Evolutionary conservation across 2,797 vertebrate species (phyloP).

Genomic region (Neoniphon sammara): DNA sequence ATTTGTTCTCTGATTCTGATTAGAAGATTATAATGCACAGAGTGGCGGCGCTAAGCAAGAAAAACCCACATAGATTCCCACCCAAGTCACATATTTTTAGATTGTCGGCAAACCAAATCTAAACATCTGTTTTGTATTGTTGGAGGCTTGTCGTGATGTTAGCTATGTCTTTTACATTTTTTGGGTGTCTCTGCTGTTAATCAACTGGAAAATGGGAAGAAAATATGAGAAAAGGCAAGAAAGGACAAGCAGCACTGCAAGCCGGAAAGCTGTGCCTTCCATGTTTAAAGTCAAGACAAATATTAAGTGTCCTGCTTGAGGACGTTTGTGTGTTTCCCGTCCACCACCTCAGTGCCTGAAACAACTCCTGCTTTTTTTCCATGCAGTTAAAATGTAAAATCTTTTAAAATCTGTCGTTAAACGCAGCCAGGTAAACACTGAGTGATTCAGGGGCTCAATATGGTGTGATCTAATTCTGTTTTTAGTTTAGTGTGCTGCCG

Average conservation of each 20-base stretch:
- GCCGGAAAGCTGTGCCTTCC: background rate
- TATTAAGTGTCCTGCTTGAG: background rate
- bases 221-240: background rate
- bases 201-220: conserved; percentile 7
- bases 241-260: background rate
- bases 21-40: background rate
- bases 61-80: conserved; percentile 17
- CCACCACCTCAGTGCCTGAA: background rate
- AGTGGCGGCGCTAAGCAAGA: conserved; percentile 8
- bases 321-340: conserved; percentile 17
- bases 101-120: background rate
- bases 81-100: conserved; percentile 6
- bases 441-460: conserved; percentile 9
- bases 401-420: conserved; percentile 29
- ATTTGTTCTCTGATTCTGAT: conserved; percentile 22
- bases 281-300: background rate
- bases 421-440: conserved; percentile 15
- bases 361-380: conserved; percentile 18
- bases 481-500: conserved; percentile 7
- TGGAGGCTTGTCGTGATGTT: conserved; percentile 3
- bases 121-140: conserved; percentile 31
- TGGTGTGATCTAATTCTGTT: conserved; percentile 15
- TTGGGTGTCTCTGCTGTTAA: conserved; percentile 14
- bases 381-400: background rate
- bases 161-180: background rate